Percentiles rank a stretch among this genome's conserved stretches.
phyloP scores from a whole-genome alignment of 2,797 vertebrate genomes.

The Darevskia nairensis region DNA sequence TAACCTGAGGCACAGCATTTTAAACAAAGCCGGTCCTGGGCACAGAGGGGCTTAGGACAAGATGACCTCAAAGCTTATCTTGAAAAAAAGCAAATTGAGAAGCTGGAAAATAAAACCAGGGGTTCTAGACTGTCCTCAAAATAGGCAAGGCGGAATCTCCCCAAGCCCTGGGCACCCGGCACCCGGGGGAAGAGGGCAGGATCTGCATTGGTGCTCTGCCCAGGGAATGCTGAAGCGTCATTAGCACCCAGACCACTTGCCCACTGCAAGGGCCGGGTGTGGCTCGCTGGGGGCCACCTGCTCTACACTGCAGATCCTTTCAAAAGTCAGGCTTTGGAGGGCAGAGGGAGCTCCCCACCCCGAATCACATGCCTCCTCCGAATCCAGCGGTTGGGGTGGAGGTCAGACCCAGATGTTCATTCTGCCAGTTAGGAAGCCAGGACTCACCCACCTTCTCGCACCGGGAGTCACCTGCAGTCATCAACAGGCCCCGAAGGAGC shows the following conservation, averaged over 20 bases:
- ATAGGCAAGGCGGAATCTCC: rapidly evolving
- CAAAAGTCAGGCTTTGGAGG: background rate
- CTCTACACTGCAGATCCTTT: background rate
- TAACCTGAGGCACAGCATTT: background rate
- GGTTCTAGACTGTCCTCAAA: too few relatives aligned
- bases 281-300: background rate
- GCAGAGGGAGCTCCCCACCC: background rate
- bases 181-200: background rate
- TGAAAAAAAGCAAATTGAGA: background rate
- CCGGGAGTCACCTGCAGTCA: background rate
- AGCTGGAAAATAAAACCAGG: background rate
- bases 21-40: background rate
- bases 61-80: background rate
- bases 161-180: background rate
- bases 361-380: background rate
- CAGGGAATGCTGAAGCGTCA: background rate
- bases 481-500: too few relatives aligned
- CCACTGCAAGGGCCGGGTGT: background rate
- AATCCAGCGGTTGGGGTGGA: too few relatives aligned
- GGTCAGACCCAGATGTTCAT: too few relatives aligned
- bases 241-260: background rate
- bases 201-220: background rate
- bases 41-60: background rate
- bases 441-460: too few relatives aligned
- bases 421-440: too few relatives aligned